These are phyloP conservation scores for Junonia oenone DNA, from an alignment of 2,888 invertebrate genomes.

Conservation along the genomic window DNA sequence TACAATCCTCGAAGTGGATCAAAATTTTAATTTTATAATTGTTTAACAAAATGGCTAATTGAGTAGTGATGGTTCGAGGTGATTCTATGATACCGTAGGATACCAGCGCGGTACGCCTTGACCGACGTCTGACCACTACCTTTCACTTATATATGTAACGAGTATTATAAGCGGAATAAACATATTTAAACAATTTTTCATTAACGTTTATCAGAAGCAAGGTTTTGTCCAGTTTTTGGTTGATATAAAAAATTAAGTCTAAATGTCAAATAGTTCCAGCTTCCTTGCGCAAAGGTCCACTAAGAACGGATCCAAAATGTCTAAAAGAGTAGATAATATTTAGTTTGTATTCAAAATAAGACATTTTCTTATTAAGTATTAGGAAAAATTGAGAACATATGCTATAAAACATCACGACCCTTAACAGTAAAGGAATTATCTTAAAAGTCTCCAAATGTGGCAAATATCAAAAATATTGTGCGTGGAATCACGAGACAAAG, in stretches of 20 bases:
- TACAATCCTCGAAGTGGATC: constrained; percentile 4
- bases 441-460: too few relatives aligned
- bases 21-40: constrained; percentile 15
- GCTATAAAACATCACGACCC: too few relatives aligned
- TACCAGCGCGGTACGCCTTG: constrained; percentile 59
- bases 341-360: too few relatives aligned
- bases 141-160: constrained; percentile 51
- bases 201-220: constrained; percentile 1
- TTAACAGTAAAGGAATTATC: too few relatives aligned
- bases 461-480: too few relatives aligned
- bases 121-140: constrained; percentile 48
- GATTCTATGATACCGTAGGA: constrained; percentile 36
- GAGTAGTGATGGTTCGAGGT: constrained; percentile 22
- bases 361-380: too few relatives aligned
- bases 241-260: background rate
- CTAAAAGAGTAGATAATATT: too few relatives aligned
- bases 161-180: constrained; percentile 4
- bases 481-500: too few relatives aligned
- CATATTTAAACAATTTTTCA: background rate
- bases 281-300: too few relatives aligned
- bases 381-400: too few relatives aligned
- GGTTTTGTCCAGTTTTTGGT: background rate
- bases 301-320: too few relatives aligned
- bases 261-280: too few relatives aligned
- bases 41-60: constrained; percentile 1